phyloP scores from a whole-genome alignment of 2,113 vertebrate species.

The Laticauda colubrina region DNA sequence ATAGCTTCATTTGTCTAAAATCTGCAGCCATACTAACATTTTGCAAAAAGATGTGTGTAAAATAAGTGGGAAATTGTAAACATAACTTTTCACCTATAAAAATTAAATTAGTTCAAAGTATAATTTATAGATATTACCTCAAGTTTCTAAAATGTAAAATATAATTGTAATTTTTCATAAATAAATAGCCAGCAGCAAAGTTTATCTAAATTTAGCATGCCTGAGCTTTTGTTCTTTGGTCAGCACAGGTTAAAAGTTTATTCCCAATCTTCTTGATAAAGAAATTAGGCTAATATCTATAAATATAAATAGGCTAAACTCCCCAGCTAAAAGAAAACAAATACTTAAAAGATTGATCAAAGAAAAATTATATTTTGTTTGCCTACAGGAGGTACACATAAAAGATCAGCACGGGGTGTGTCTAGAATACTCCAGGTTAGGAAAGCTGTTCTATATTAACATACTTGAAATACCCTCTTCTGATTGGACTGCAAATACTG shows the following conservation, averaged over 20 bases:
- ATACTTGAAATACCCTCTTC: no score
- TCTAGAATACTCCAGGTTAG: no score
- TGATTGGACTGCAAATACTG: no score
- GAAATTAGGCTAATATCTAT: no score
- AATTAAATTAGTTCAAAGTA: neutral
- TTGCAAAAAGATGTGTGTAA: neutral
- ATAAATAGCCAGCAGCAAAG: neutral
- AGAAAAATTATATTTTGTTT: no score
- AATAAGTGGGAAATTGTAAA: neutral
- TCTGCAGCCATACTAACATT: neutral
- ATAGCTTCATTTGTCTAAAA: neutral
- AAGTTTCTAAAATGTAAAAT: neutral
- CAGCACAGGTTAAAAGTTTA: neutral
- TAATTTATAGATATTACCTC: neutral
- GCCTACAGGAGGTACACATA: no score
- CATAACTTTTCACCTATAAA: neutral
- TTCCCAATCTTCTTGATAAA: neutral
- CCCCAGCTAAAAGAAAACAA: no score
- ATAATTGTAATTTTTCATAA: neutral
- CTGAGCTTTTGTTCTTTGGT: neutral
- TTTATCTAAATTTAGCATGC: neutral
- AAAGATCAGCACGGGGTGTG: no score
- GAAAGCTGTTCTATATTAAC: no score
- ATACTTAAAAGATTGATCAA: no score
- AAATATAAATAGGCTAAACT: no score